Evolutionary conservation across 2,888 invertebrate genomes (phyloP), one percentile per base, ranked within the genome.

Genomic region (Brenthis ino): DNA sequence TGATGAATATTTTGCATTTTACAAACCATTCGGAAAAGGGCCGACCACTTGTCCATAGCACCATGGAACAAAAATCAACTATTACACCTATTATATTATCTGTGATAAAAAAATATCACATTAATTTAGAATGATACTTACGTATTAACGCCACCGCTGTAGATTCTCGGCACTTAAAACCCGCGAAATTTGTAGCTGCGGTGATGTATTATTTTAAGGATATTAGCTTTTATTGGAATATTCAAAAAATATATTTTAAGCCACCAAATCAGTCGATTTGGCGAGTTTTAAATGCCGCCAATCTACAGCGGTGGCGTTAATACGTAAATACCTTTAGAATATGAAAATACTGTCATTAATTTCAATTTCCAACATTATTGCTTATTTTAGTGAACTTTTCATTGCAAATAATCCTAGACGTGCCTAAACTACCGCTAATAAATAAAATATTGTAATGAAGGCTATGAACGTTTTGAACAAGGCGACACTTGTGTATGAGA

Each of bases 81-180:
- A 56, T 57, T 55, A 60, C 33, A 58, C 33, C 55, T 55, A 60
- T 60, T 37, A 47, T 48, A 60, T 16, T 48, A 60, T 16, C 24
- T 60, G 85, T 87, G 89, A 88, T 86, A 84, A 85, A 80, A 70
- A 86, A 85, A 87, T 90, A 91, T 91, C 90, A 90, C 88, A 91
- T 84, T 79, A 82, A 77, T 88, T 90, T 89, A 89, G 20, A 20
- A 20, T 20, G 20, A 1, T 20, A 1, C 20, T 20, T 20, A 1
- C 20, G 20, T 20, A 20, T 20, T 20, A 20, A 20, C 20, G 20
- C 20, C 20, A 20, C 20, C 20, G 20, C 20, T 20, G 20, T 20
- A 20, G 20, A 20, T 20, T 20, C 1, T 1, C 1, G 20, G 20
- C 20, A 20, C 20, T 20, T 20, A 20, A 20, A 20, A 20, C 20